A percentile compares a stretch with the other conserved stretches of the same genome.
These are phyloP conservation scores for Eriocheir sinensis DNA, from an alignment of 1,140 invertebrate genomes.

Conservation along the genomic window DNA sequence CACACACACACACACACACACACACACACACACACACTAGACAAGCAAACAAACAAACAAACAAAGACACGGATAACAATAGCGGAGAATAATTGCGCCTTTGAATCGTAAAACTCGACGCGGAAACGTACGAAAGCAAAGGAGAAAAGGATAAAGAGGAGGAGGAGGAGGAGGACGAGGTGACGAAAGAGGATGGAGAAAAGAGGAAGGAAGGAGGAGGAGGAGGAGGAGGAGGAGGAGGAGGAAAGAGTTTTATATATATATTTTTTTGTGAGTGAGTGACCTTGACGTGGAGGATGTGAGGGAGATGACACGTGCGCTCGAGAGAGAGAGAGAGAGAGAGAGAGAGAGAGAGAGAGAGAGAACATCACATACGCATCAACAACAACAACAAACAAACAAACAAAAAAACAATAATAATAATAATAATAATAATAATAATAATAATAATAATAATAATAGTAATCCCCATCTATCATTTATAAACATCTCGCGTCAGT, in stretches of 20 bases:
- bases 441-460: too few relatives aligned
- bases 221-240: too few relatives aligned
- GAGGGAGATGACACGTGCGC: neutral
- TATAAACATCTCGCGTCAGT: neutral
- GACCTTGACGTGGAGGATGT: neutral
- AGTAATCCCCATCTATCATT: too few relatives aligned
- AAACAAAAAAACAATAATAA: too few relatives aligned
- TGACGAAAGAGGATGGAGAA: neutral
- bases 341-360: slow-evolving; percentile 22
- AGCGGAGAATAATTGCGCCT: neutral
- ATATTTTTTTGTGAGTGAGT: neutral
- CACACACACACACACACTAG: neutral
- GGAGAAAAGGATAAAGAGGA: neutral
- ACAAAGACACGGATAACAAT: neutral
- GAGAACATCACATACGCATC: too few relatives aligned
- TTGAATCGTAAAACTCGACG: too few relatives aligned
- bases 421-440: too few relatives aligned
- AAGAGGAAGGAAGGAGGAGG: neutral
- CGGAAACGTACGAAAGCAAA: neutral
- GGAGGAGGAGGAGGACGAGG: neutral
- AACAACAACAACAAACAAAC: too few relatives aligned
- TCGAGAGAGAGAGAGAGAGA: neutral
- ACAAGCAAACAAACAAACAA: neutral
- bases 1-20: neutral
- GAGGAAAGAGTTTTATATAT: neutral